These are phyloP conservation scores for Cryptoblepharus egeriae DNA, from an alignment of 2,797 vertebrate species.

Conservation along the genomic window DNA sequence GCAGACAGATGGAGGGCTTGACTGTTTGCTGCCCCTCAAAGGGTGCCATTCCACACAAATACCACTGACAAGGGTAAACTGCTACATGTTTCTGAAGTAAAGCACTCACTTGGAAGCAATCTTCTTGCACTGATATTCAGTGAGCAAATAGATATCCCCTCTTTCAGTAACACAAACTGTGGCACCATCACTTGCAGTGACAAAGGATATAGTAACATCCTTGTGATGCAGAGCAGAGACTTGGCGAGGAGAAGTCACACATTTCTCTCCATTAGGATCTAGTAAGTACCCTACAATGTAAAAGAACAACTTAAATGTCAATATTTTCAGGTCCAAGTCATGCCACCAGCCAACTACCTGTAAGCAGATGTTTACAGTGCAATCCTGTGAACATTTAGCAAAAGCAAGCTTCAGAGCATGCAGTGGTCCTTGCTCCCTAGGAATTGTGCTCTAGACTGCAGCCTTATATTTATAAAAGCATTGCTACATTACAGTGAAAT, in stretches of 20 bases:
- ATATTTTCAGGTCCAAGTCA: no score
- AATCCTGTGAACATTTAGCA: no score
- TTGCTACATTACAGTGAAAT: neutral
- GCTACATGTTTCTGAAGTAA: conserved; percentile 28
- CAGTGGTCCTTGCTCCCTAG: no score
- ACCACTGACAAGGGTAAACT: neutral
- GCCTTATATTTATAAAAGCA: neutral
- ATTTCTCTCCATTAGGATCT: conserved; percentile 95
- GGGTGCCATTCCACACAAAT: no score
- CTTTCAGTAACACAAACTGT: conserved; percentile 92
- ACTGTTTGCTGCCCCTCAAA: no score
- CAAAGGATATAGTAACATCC: conserved; percentile 87
- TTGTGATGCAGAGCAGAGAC: conserved; percentile 95
- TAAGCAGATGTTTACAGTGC: neutral
- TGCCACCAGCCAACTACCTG: neutral
- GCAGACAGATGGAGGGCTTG: no score
- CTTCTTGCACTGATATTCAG: conserved; percentile 98
- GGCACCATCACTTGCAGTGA: conserved; percentile 91
- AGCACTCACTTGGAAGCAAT: conserved; percentile 90
- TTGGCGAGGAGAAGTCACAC: conserved; percentile 88
- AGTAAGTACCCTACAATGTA: conserved; percentile 87
- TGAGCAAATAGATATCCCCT: conserved; percentile 93
- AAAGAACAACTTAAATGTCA: conserved; percentile 18
- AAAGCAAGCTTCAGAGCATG: no score
- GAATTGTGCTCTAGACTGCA: no score